A percentile compares a stretch with the other conserved stretches of the same genome.
These are phyloP conservation scores for Leptobrachium leishanense DNA, from an alignment of 2,113 vertebrate species.

Conservation along the genomic window DNA sequence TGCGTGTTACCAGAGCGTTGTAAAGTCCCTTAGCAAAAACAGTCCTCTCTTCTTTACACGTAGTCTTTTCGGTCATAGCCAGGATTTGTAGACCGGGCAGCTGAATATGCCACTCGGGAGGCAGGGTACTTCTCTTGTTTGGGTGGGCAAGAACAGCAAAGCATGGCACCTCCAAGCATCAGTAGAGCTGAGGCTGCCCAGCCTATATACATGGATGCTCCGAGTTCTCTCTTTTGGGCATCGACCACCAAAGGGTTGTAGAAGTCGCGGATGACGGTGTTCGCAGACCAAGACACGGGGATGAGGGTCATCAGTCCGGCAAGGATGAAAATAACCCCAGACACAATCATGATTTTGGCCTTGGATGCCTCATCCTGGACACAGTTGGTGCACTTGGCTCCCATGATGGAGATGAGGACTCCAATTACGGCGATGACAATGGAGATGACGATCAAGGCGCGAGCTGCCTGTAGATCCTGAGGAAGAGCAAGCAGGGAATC, in stretches of 20 bases:
- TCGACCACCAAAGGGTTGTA: conserved; percentile 78
- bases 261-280: conserved; percentile 84
- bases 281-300: conserved; percentile 85
- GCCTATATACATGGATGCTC: conserved; percentile 82
- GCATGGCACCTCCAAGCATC: conserved; percentile 79
- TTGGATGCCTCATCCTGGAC: conserved; percentile 79
- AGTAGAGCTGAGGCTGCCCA: conserved; percentile 82
- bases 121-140: conserved; percentile 72
- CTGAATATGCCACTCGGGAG: conserved; percentile 77
- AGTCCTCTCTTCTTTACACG: conserved; percentile 67
- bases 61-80: conserved; percentile 82
- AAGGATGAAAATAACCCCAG: conserved; percentile 80
- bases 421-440: conserved; percentile 79
- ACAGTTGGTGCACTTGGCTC: conserved; percentile 89
- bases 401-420: conserved; percentile 81
- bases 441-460: conserved; percentile 80
- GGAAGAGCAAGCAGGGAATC: conserved; percentile 81
- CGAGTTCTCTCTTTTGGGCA: conserved; percentile 81
- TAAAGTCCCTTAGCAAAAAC: not conserved
- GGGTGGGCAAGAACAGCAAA: conserved; percentile 91
- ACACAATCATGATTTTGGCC: conserved; percentile 80
- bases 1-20: not conserved
- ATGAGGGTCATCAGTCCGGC: conserved; percentile 78
- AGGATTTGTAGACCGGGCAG: conserved; percentile 71
- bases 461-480: conserved; percentile 83